Percentiles rank a stretch among this genome's conserved stretches.
Conservation (phyloP, 2,113 vertebrate genomes). For the Emydocephalus ijimae region DNA sequence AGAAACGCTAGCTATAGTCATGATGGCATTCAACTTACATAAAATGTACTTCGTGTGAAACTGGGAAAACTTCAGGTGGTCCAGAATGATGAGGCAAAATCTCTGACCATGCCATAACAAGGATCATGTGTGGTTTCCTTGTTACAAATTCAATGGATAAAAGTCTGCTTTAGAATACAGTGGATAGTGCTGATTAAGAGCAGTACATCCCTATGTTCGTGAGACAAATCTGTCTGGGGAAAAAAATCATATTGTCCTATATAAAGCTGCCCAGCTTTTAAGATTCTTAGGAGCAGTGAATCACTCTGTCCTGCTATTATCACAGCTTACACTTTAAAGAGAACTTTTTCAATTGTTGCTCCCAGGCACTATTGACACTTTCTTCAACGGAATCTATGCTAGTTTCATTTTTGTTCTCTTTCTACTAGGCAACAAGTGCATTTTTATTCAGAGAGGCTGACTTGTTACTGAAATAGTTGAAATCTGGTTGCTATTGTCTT, state of each 20-base stretch:
- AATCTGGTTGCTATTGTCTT: neutral
- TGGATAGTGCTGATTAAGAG: neutral
- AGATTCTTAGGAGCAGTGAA: neutral
- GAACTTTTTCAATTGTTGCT: neutral
- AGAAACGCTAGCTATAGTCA: neutral
- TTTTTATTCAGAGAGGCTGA: neutral
- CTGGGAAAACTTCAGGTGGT: neutral
- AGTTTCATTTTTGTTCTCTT: neutral
- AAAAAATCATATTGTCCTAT: neutral
- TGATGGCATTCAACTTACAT: neutral
- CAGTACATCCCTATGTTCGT: neutral
- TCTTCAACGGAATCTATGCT: neutral
- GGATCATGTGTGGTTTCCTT: neutral
- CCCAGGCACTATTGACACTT: neutral
- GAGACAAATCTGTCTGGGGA: neutral
- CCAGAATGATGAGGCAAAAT: neutral
- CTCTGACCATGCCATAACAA: neutral
- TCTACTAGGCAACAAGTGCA: neutral
- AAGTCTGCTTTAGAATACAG: neutral
- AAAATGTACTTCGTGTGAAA: neutral
- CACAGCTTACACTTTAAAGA: neutral
- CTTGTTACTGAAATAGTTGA: neutral
- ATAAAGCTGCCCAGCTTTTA: neutral
- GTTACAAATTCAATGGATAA: neutral
- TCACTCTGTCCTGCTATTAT: neutral